Conservation (phyloP, 2,888 invertebrate genomes). For the Heteromurus nitidus region DNA sequence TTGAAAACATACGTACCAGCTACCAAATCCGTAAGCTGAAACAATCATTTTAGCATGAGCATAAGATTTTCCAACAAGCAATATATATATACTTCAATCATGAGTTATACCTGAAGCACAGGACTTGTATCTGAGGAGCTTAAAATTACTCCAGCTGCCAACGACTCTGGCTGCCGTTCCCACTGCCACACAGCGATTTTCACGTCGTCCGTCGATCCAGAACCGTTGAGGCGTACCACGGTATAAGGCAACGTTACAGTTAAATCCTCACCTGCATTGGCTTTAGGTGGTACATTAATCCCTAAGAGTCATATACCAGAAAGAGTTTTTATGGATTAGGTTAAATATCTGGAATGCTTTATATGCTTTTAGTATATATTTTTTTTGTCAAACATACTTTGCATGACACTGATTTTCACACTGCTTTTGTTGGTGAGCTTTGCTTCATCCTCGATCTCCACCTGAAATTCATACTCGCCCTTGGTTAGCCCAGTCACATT, state of each 20-base stretch:
- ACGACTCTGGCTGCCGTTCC: slow-evolving; percentile 84
- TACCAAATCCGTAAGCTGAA: slow-evolving; percentile 86
- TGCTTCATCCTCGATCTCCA: slow-evolving; percentile 89
- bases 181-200: slow-evolving; percentile 89
- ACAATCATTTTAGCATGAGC: slow-evolving; percentile 13
- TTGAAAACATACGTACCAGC: slow-evolving; percentile 92
- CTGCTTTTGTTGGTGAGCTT: slow-evolving; percentile 86
- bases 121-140: slow-evolving; percentile 85
- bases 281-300: slow-evolving; percentile 89
- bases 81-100: background rate
- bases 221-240: slow-evolving; percentile 87
- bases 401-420: slow-evolving; percentile 79
- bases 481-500: slow-evolving; percentile 89
- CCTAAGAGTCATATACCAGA: slow-evolving; percentile 78
- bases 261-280: slow-evolving; percentile 77
- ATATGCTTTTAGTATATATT: background rate
- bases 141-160: slow-evolving; percentile 90
- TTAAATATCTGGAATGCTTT: background rate
- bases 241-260: slow-evolving; percentile 90
- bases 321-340: background rate
- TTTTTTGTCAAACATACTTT: slow-evolving; percentile 81
- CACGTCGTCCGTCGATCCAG: slow-evolving; percentile 87
- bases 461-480: slow-evolving; percentile 87
- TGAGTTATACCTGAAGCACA: slow-evolving; percentile 81
- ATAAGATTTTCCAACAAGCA: background rate